These are phyloP conservation scores for Dinocampus coccinellae DNA, from an alignment of 2,888 invertebrate species.

Conservation along the genomic window DNA sequence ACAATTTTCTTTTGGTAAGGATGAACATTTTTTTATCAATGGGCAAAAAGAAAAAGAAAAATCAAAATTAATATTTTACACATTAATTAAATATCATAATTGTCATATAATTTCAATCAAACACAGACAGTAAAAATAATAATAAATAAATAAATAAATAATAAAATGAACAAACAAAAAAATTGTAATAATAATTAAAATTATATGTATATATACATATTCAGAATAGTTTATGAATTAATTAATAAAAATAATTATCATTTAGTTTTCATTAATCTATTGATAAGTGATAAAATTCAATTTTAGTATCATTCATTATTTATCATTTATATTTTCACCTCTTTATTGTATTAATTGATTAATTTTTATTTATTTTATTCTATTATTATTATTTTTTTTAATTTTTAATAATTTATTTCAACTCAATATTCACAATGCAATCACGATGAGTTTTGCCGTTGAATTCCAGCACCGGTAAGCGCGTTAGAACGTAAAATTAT, in stretches of 20 bases:
- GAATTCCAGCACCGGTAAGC: constrained; percentile 6
- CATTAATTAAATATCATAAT: constrained; percentile 10
- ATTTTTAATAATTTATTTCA: not conserved
- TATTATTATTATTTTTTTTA: not conserved
- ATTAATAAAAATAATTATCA: not conserved
- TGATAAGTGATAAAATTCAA: not conserved
- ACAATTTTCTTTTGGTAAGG: constrained; percentile 42
- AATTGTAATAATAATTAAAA: too few species aligned
- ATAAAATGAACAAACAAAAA: too few species aligned
- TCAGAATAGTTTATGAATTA: not conserved
- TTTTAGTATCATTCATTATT: constrained; percentile 5
- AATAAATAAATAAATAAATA: constrained; percentile 12
- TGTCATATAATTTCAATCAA: constrained; percentile 17
- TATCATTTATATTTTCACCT: not conserved
- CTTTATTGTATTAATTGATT: too few species aligned
- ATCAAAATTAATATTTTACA: constrained; percentile 28
- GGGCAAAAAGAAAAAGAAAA: too few species aligned
- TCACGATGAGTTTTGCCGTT: not conserved
- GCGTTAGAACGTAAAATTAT: constrained; percentile 30
- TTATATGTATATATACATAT: too few species aligned
- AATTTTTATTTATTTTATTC: too few species aligned
- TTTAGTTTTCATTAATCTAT: too few species aligned
- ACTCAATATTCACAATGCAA: not conserved
- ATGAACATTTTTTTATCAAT: constrained; percentile 36
- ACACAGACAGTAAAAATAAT: too few species aligned